Percentiles rank a stretch among this genome's conserved stretches.
phyloP scores from a whole-genome alignment of 2,113 vertebrate genomes.

The Corythornis cristatus region DNA sequence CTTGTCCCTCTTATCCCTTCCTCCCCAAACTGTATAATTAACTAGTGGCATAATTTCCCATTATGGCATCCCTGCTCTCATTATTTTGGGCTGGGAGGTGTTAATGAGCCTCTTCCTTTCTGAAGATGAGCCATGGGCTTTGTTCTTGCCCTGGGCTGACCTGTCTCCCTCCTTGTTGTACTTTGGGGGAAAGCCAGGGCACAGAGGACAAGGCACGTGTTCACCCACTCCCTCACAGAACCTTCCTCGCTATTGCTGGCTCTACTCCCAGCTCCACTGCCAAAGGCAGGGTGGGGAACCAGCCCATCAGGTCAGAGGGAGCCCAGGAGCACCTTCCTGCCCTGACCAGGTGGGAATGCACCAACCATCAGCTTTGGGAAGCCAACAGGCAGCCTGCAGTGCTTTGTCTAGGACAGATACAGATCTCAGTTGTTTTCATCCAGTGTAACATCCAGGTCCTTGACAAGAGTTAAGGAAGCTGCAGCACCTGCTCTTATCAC shows the following conservation, averaged over 20 bases:
- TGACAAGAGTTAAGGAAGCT: neutral
- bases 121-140: conserved; percentile 19
- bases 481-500: neutral
- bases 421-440: neutral
- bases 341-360: neutral
- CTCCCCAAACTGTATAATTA: neutral
- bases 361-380: neutral
- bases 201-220: neutral
- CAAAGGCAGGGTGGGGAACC: neutral
- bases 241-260: neutral
- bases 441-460: neutral
- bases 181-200: neutral
- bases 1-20: neutral
- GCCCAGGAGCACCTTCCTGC: neutral
- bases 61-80: neutral
- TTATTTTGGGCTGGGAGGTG: conserved; percentile 33
- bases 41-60: conserved; percentile 7
- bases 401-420: neutral
- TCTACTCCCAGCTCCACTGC: neutral
- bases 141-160: conserved; percentile 2
- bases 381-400: neutral
- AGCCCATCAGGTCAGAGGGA: rapidly evolving
- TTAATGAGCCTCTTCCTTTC: conserved; percentile 22
- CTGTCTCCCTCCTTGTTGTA: neutral
- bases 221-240: neutral